Evolutionary conservation across 2,113 vertebrate species (phyloP).

Genomic region (Gambusia holbrooki): DNA sequence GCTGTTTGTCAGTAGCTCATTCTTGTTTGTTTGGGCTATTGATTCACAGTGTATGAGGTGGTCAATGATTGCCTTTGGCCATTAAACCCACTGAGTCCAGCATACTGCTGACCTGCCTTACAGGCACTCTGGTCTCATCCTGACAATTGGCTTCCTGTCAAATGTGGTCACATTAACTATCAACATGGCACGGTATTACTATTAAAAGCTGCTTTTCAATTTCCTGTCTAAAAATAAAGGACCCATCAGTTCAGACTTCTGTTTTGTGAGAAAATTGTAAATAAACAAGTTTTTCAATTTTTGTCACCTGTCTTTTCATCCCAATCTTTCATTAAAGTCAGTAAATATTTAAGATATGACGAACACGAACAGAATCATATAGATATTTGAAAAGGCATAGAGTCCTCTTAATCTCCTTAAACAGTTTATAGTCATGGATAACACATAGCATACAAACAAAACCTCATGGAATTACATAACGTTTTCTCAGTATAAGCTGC

Average conservation of each 20-base stretch:
- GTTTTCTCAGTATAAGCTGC: slow-evolving; percentile 4
- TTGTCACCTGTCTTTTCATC: neutral
- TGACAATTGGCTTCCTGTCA: slow-evolving; percentile 68
- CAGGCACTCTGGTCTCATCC: slow-evolving; percentile 59
- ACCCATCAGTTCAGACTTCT: neutral
- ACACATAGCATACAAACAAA: neutral
- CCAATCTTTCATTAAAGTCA: neutral
- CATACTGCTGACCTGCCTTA: slow-evolving; percentile 66
- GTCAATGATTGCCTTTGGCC: slow-evolving; percentile 63
- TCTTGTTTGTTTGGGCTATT: slow-evolving; percentile 52
- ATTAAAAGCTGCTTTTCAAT: slow-evolving; percentile 31
- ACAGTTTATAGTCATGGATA: neutral
- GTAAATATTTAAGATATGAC: neutral
- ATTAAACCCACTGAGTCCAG: slow-evolving; percentile 56
- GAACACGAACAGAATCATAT: neutral
- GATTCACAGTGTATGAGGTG: slow-evolving; percentile 70
- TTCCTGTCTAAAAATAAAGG: slow-evolving; percentile 25
- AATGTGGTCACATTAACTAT: slow-evolving; percentile 50
- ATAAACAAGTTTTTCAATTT: neutral
- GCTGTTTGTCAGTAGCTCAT: slow-evolving; percentile 39
- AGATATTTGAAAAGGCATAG: neutral
- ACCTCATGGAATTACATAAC: rapidly evolving
- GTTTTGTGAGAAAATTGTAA: neutral
- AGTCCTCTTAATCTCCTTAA: neutral
- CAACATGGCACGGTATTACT: slow-evolving; percentile 42